phyloP scores from a whole-genome alignment of 35 echinoderm and acorn worm genomes.

The Heliocidaris tuberculata region DNA sequence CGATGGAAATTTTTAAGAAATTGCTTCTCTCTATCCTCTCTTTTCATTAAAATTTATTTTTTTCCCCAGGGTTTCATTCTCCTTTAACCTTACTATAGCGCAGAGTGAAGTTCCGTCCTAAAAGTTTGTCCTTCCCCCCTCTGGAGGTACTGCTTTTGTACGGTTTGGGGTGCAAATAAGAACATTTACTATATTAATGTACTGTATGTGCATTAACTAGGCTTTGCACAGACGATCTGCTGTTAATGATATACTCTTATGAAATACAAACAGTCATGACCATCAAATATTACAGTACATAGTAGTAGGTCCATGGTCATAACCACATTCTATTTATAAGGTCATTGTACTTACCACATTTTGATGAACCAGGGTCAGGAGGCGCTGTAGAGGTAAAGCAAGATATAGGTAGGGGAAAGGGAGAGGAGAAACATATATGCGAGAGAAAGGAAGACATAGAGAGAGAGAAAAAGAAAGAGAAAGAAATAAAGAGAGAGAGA shows the following conservation, averaged over 20 bases:
- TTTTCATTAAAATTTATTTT: too few relatives aligned
- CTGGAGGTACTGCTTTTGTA: too few relatives aligned
- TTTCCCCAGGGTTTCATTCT: too few relatives aligned
- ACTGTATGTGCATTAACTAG: background rate
- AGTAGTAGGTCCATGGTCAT: background rate
- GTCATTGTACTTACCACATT: constrained; percentile 1
- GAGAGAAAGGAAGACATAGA: background rate
- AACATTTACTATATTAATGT: background rate
- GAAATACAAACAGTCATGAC: background rate
- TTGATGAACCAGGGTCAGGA: background rate
- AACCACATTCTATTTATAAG: constrained; percentile 12
- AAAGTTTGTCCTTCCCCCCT: too few relatives aligned
- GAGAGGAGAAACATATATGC: background rate
- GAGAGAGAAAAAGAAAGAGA: background rate
- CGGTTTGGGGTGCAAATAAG: too few relatives aligned
- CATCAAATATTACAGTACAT: background rate
- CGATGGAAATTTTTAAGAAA: too few relatives aligned
- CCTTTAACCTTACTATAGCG: too few relatives aligned
- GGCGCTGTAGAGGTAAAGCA: background rate
- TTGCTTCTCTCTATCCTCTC: too few relatives aligned
- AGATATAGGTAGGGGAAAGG: background rate
- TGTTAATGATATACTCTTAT: background rate
- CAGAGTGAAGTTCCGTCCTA: too few relatives aligned
- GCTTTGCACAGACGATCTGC: background rate
- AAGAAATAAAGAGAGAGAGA: too few relatives aligned